Conservation (phyloP, 2,113 vertebrate genomes). For the Semnornis frantzii region DNA sequence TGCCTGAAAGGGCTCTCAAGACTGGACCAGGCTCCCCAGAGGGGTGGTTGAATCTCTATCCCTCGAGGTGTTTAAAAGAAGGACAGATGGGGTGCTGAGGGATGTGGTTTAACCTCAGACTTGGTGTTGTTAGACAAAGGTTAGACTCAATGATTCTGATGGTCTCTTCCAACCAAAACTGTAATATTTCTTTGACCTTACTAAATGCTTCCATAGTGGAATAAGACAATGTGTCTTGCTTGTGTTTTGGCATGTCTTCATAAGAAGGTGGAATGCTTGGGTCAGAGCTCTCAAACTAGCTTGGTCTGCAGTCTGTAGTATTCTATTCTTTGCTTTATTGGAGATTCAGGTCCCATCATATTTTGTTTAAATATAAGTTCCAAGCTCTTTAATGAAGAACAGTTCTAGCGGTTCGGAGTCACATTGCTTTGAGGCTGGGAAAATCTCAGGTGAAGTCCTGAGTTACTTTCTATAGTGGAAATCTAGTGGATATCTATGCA, state of each 20-base stretch:
- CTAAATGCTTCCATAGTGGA: background rate
- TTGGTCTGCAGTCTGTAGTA: background rate
- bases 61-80: no score
- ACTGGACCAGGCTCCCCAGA: no score
- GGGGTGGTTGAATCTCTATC: no score
- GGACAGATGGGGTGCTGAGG: no score
- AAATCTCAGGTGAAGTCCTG: background rate
- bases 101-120: no score
- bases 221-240: background rate
- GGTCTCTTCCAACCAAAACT: background rate
- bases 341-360: background rate
- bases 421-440: background rate
- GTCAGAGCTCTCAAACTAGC: background rate
- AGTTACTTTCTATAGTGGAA: background rate
- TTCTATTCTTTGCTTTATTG: background rate
- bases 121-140: no score
- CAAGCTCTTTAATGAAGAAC: background rate
- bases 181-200: background rate
- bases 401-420: background rate
- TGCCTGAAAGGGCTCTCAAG: no score
- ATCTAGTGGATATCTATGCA: background rate
- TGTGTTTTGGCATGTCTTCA: background rate
- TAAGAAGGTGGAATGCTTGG: background rate
- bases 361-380: background rate
- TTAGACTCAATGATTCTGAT: no score